A percentile compares a stretch with the other conserved stretches of the same genome.
Evolutionary conservation across 2,888 invertebrate species (phyloP).

Genomic region (Gymnosoma rotundatum): DNA sequence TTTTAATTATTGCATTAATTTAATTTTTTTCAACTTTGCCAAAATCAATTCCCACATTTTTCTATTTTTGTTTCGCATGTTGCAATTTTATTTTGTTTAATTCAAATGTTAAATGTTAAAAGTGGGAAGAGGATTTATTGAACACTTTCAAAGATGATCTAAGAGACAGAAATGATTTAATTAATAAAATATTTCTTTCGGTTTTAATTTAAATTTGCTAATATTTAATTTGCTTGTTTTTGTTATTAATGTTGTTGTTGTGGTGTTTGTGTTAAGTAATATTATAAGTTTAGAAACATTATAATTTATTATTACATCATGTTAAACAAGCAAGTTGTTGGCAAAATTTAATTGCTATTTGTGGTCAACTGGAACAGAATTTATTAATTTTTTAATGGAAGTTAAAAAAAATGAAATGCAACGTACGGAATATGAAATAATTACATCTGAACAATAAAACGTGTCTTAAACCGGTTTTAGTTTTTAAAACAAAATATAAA

Average conservation of each 20-base stretch:
- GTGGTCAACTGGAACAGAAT: too few species aligned
- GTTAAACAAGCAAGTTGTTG: neutral
- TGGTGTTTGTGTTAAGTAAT: conserved; percentile 7
- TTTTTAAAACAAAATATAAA: too few species aligned
- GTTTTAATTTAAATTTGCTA: neutral
- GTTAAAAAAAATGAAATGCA: too few species aligned
- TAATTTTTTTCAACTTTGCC: neutral
- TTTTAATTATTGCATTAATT: neutral
- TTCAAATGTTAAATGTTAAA: conserved; percentile 31
- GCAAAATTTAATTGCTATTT: too few species aligned
- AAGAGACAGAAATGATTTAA: conserved; percentile 37
- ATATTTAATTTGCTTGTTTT: neutral
- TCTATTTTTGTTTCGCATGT: neutral
- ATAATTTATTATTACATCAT: neutral
- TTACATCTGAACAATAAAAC: too few species aligned
- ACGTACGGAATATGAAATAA: too few species aligned
- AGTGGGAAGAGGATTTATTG: conserved; percentile 50
- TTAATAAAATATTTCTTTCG: conserved; percentile 30
- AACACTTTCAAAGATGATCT: neutral
- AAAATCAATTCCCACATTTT: conserved; percentile 41
- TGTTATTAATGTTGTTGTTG: neutral
- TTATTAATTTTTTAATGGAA: too few species aligned
- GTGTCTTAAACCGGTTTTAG: too few species aligned
- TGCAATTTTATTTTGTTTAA: neutral
- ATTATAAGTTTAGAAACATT: neutral